Conservation (phyloP, 2,888 invertebrate genomes). For the Caenorhabditis sinica region DNA sequence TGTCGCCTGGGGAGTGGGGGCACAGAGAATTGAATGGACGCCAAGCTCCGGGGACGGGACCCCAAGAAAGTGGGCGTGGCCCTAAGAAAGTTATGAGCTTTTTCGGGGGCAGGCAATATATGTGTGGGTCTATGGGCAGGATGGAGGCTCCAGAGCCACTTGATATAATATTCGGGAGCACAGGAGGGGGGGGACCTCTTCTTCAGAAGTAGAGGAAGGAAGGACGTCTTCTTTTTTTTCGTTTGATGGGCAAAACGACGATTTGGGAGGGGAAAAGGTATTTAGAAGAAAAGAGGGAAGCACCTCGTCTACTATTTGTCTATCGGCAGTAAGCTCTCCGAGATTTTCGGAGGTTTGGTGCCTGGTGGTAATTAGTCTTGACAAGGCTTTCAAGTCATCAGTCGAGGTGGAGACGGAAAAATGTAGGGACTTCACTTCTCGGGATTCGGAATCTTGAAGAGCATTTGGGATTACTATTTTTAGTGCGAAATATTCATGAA, state of each 20-base stretch:
- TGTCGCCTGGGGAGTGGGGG: slow-evolving; percentile 41
- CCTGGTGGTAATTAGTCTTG: slow-evolving; percentile 23
- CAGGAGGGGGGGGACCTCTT: slow-evolving; percentile 4
- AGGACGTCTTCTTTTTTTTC: slow-evolving; percentile 35
- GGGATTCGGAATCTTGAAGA: neutral
- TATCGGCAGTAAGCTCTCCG: neutral
- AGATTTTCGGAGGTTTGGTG: neutral
- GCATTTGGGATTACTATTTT: no score
- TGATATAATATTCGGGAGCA: slow-evolving; percentile 62
- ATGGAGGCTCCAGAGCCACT: slow-evolving; percentile 31
- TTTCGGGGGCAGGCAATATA: slow-evolving; percentile 21
- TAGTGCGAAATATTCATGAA: no score
- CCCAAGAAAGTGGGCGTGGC: slow-evolving; percentile 56
- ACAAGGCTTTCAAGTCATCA: slow-evolving; percentile 52
- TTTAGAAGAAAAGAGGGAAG: neutral
- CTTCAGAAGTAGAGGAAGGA: slow-evolving; percentile 27
- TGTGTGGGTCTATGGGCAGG: neutral
- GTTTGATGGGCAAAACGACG: slow-evolving; percentile 17
- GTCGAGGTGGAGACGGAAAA: neutral
- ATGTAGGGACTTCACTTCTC: neutral
- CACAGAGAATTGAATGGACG: slow-evolving; percentile 36
- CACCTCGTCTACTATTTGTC: neutral
- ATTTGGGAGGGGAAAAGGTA: slow-evolving; percentile 6
- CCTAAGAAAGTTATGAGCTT: slow-evolving; percentile 55
- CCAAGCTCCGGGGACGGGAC: slow-evolving; percentile 9